Evolutionary conservation across 2,888 invertebrate genomes (phyloP).

Genomic region (Zonitis immaculata): DNA sequence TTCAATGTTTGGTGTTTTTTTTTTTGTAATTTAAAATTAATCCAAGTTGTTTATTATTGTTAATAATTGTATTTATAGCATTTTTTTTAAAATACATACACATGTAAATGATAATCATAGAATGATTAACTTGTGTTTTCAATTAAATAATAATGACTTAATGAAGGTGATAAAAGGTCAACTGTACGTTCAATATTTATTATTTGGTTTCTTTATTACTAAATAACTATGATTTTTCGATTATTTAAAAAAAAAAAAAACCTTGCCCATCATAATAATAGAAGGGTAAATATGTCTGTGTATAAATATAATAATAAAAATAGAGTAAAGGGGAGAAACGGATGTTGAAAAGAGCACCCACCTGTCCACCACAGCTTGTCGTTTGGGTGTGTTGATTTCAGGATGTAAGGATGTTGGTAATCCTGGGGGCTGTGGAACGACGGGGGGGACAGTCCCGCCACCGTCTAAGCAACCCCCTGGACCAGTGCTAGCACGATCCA

Average conservation of each 20-base stretch:
- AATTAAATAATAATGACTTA: not conserved
- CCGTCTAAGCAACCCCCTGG: constrained; percentile 75
- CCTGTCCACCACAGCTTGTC: constrained; percentile 82
- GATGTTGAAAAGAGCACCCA: constrained; percentile 36
- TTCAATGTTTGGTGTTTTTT: too few relatives aligned
- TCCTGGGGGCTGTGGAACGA: constrained; percentile 59
- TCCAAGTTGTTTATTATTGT: not conserved
- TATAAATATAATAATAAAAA: not conserved
- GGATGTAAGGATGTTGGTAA: constrained; percentile 57
- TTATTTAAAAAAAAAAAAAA: not conserved
- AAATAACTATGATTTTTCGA: not conserved
- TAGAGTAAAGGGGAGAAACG: not conserved
- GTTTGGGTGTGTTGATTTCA: constrained; percentile 71
- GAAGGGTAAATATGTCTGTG: not conserved
- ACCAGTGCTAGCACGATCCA: constrained; percentile 51
- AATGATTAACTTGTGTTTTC: not conserved
- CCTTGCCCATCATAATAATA: not conserved
- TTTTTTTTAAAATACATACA: not conserved
- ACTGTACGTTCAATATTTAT: not conserved
- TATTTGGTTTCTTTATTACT: not conserved
- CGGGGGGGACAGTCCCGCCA: constrained; percentile 65
- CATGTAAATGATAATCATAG: not conserved
- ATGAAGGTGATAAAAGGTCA: not conserved
- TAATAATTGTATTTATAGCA: not conserved
- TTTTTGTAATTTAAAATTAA: too few relatives aligned